Conservation (phyloP, 2,797 vertebrate genomes). For the Tiaroga cobitis region DNA sequence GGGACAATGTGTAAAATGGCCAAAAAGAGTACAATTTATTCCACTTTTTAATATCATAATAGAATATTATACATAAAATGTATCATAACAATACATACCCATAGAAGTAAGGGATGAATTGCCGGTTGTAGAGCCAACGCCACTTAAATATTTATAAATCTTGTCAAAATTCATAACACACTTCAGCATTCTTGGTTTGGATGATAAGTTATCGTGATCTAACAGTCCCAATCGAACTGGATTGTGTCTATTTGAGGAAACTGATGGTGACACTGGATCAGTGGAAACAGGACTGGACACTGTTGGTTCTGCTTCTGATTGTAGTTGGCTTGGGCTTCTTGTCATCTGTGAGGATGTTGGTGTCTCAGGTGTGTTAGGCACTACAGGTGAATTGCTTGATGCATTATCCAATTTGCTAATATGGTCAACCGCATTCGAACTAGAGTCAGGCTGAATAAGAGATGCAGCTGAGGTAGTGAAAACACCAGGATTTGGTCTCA, state of each 20-base stretch:
- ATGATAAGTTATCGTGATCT: not conserved
- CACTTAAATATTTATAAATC: constrained; percentile 74
- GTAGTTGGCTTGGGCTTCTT: not conserved
- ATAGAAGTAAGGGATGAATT: constrained; percentile 68
- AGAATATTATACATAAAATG: constrained; percentile 38
- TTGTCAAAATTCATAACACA: constrained; percentile 74
- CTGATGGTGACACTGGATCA: not conserved
- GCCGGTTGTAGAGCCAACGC: constrained; percentile 33
- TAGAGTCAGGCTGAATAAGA: not conserved
- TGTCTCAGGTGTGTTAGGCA: not conserved
- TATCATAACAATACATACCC: constrained; percentile 68
- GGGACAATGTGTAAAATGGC: not conserved
- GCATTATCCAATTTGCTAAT: not conserved
- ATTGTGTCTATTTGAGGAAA: not conserved
- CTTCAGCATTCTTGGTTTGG: constrained; percentile 28
- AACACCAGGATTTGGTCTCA: not conserved
- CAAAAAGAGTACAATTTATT: not conserved
- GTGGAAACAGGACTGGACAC: constrained; percentile 10
- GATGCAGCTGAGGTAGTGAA: not conserved
- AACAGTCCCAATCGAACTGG: constrained; percentile 3
- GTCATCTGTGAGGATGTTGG: not conserved
- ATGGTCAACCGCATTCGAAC: constrained; percentile 4
- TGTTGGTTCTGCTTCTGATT: constrained; percentile 4
- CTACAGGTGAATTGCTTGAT: not conserved
- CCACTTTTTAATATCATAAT: not conserved